Conservation (phyloP, 2,113 vertebrate genomes). For the Xiphophorus couchianus region DNA sequence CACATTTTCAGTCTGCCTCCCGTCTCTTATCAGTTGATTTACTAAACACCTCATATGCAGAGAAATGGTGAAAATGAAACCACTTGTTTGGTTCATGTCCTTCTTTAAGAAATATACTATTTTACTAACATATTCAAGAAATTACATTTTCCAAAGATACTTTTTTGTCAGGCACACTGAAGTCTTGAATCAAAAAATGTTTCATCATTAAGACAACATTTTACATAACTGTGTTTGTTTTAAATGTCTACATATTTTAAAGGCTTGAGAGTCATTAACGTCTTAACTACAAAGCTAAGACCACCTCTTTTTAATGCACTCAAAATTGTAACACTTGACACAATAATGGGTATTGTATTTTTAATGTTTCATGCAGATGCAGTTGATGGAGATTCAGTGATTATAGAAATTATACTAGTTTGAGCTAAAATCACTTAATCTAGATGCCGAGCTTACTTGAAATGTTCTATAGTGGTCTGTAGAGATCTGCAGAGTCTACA, state of each 20-base stretch:
- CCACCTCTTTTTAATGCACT: too few species aligned
- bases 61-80: background rate
- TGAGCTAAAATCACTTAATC: background rate
- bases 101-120: background rate
- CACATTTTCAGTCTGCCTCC: background rate
- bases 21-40: background rate
- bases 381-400: background rate
- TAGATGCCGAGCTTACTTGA: background rate
- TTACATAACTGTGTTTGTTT: too few species aligned
- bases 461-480: too few species aligned
- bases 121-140: background rate
- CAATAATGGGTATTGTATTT: too few species aligned
- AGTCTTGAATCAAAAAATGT: too few species aligned
- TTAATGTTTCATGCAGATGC: too few species aligned
- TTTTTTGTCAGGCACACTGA: background rate
- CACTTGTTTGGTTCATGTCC: background rate
- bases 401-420: background rate
- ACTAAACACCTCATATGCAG: background rate
- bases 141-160: background rate
- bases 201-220: background rate
- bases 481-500: too few species aligned
- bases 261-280: too few species aligned
- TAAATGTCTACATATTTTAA: too few species aligned
- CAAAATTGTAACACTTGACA: too few species aligned
- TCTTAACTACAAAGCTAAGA: too few species aligned